Conservation (phyloP, 2,888 invertebrate species). For the Hydriomena furcata region DNA sequence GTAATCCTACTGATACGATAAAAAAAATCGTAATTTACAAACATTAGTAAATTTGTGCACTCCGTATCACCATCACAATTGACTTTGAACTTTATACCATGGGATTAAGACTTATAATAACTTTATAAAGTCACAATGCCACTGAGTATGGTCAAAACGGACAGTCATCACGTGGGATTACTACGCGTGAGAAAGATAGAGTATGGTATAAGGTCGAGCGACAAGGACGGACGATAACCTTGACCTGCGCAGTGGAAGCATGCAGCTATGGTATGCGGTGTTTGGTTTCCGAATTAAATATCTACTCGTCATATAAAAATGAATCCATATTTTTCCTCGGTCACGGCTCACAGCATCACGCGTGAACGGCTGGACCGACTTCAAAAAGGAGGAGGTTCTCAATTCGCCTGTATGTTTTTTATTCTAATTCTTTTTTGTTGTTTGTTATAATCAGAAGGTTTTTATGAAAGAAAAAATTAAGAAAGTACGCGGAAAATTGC, state of each 20-base stretch:
- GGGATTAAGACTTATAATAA: conserved; percentile 26
- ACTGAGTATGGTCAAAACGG: conserved; percentile 39
- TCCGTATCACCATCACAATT: conserved; percentile 7
- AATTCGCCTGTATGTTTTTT: too few relatives aligned
- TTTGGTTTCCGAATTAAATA: conserved; percentile 45
- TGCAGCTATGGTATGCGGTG: conserved; percentile 39
- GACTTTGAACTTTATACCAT: conserved; percentile 6
- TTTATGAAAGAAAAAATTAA: too few relatives aligned
- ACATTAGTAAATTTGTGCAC: conserved; percentile 2
- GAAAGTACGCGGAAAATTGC: too few relatives aligned
- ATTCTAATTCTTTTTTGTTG: too few relatives aligned
- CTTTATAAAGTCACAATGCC: conserved; percentile 27
- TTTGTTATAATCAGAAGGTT: too few relatives aligned
- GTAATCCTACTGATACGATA: conserved; percentile 21
- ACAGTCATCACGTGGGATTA: conserved; percentile 49
- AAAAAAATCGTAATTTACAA: conserved; percentile 24
- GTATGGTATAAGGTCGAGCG: conserved; percentile 35
- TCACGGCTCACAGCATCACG: too few relatives aligned
- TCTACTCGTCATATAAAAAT: conserved; percentile 18
- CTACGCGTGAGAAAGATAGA: conserved; percentile 40
- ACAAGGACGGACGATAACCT: conserved; percentile 57
- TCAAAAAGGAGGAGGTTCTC: too few relatives aligned
- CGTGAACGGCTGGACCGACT: too few relatives aligned
- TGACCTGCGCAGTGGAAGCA: conserved; percentile 67
- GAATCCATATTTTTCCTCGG: too few relatives aligned